Conservation (phyloP, 2,113 vertebrate genomes). For the Anhinga rufa region DNA sequence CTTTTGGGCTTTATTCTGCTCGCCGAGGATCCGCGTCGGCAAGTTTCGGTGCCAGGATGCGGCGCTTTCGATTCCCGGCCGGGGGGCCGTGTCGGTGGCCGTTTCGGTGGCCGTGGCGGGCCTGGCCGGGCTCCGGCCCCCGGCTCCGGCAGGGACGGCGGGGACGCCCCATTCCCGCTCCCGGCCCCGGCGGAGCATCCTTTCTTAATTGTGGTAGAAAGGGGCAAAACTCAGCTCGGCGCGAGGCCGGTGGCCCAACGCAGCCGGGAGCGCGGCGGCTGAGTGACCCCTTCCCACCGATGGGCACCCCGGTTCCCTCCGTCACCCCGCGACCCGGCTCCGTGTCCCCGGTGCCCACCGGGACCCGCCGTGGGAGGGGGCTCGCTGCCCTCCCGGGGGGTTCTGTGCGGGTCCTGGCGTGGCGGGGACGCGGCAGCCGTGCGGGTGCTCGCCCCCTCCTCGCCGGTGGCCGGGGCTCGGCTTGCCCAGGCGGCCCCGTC, state of each 20-base stretch:
- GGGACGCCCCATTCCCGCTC: background rate
- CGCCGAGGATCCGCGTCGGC: background rate
- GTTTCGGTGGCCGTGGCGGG: background rate
- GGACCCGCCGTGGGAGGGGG: background rate
- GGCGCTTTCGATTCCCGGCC: background rate
- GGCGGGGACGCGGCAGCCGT: background rate
- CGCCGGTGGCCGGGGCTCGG: accelerated
- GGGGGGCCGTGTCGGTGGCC: background rate
- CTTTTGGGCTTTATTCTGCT: background rate
- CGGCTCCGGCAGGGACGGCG: background rate
- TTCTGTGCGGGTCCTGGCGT: background rate
- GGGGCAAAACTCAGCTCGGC: background rate
- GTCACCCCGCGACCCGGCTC: accelerated
- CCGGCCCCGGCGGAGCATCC: background rate
- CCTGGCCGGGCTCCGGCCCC: background rate
- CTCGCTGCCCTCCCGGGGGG: background rate
- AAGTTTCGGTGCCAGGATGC: background rate
- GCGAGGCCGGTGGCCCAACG: background rate
- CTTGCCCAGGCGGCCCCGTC: background rate
- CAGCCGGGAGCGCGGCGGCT: background rate
- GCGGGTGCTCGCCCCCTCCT: background rate
- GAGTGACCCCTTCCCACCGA: background rate
- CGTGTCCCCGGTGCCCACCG: background rate
- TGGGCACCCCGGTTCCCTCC: background rate
- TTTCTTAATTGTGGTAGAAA: background rate